phyloP scores from a whole-genome alignment of 2,888 invertebrate genomes.

The Yponomeuta malinellus region DNA sequence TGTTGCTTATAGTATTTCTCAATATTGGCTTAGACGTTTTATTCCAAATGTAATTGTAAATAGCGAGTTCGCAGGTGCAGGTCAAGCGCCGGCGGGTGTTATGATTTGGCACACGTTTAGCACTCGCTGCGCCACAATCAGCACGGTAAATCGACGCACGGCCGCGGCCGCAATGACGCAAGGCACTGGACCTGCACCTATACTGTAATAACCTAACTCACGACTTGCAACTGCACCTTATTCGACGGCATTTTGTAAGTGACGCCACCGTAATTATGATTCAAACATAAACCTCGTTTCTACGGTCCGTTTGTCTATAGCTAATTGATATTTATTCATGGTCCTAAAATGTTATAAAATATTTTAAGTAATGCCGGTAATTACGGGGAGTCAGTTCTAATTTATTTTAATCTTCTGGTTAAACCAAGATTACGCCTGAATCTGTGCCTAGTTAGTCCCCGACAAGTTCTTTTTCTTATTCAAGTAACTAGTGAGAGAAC shows the following conservation, averaged over 20 bases:
- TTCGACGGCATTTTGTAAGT: slow-evolving; percentile 11
- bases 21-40: neutral
- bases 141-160: slow-evolving; percentile 12
- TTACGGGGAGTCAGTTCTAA: neutral
- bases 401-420: neutral
- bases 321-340: slow-evolving; percentile 14
- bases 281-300: neutral
- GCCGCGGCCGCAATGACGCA: slow-evolving; percentile 17
- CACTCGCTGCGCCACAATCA: slow-evolving; percentile 17
- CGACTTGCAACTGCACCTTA: slow-evolving; percentile 10
- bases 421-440: no score
- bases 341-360: neutral
- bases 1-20: neutral
- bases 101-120: slow-evolving; percentile 19
- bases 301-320: neutral
- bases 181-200: slow-evolving; percentile 16
- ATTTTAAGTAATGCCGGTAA: neutral
- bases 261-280: slow-evolving; percentile 7
- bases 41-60: neutral
- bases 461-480: slow-evolving; percentile 20
- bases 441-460: no score
- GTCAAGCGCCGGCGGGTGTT: slow-evolving; percentile 10
- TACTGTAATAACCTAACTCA: slow-evolving; percentile 6
- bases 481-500: slow-evolving; percentile 21
- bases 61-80: slow-evolving; percentile 1